Evolutionary conservation across 1,140 invertebrate species (phyloP).

Genomic region (Dendroctonus valens): DNA sequence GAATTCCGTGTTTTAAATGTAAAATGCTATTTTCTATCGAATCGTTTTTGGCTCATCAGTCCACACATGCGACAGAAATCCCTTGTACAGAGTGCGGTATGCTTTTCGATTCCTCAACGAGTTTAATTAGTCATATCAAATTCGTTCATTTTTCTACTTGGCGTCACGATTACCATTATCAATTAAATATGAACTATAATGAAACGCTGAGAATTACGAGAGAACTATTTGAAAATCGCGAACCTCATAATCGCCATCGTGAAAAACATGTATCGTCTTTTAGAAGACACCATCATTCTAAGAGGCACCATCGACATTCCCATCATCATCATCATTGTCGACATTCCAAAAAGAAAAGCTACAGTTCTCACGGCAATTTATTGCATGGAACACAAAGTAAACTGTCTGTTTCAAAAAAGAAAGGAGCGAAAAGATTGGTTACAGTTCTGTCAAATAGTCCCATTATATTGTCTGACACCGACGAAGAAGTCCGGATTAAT

Average conservation of each 20-base stretch:
- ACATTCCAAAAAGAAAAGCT: background rate
- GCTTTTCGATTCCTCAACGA: slow-evolving; percentile 1
- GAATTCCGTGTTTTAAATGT: slow-evolving; percentile 8
- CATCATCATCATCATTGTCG: background rate
- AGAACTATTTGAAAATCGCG: background rate
- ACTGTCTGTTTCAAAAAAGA: too few relatives aligned
- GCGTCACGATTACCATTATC: background rate
- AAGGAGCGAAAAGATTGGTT: too few relatives aligned
- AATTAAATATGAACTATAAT: background rate
- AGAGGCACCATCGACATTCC: background rate
- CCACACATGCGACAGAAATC: slow-evolving; percentile 6
- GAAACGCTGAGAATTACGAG: background rate
- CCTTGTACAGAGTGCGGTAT: slow-evolving; percentile 11
- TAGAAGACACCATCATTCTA: background rate
- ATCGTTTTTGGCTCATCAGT: slow-evolving; percentile 2
- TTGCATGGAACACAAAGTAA: too few relatives aligned
- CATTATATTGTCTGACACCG: too few relatives aligned
- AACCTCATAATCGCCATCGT: background rate
- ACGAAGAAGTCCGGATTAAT: too few relatives aligned
- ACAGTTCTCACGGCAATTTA: too few relatives aligned
- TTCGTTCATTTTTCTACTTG: slow-evolving; percentile 1
- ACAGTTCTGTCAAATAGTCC: too few relatives aligned
- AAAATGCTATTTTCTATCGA: slow-evolving; percentile 1
- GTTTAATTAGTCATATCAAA: slow-evolving; percentile 12
- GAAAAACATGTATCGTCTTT: background rate